phyloP scores from a whole-genome alignment of 2,113 vertebrate genomes.

The Choloepus hoffmanni region DNA sequence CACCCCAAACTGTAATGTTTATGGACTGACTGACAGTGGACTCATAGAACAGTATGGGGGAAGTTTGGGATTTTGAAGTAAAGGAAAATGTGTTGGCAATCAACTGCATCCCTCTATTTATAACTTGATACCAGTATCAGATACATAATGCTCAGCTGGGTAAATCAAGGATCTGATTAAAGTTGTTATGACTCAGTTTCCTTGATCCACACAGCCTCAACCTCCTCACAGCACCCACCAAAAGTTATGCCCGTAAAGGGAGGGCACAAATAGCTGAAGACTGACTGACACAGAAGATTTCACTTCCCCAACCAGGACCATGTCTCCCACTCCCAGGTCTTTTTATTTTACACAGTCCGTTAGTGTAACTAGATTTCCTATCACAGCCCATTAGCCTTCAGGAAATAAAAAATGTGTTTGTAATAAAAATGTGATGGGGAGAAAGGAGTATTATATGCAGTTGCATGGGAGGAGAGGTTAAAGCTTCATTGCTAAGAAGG shows the following conservation, averaged over 20 bases:
- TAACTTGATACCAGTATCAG: not conserved
- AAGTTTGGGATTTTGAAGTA: not conserved
- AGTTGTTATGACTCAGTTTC: not conserved
- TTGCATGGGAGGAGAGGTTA: not conserved
- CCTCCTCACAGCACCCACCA: not conserved
- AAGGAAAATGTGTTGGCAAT: not conserved
- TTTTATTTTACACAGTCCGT: not conserved
- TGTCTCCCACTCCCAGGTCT: not conserved
- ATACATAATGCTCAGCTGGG: not conserved
- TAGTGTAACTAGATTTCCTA: not conserved
- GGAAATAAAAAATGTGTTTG: not conserved
- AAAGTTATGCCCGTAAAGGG: not conserved
- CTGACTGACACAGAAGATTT: not conserved
- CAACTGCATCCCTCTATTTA: not conserved
- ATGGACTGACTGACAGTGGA: not conserved
- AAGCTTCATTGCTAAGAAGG: not conserved
- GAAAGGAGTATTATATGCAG: not conserved
- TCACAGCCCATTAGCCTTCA: not conserved
- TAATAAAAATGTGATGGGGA: not conserved
- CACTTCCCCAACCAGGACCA: not conserved
- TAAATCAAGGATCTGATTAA: not conserved
- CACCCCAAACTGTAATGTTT: not conserved
- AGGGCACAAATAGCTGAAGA: not conserved
- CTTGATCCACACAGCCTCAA: not conserved
- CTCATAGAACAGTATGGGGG: not conserved